Percentiles rank a stretch among this genome's conserved stretches.
Evolutionary conservation across 2,113 vertebrate genomes (phyloP).

Genomic region (Puma concolor): DNA sequence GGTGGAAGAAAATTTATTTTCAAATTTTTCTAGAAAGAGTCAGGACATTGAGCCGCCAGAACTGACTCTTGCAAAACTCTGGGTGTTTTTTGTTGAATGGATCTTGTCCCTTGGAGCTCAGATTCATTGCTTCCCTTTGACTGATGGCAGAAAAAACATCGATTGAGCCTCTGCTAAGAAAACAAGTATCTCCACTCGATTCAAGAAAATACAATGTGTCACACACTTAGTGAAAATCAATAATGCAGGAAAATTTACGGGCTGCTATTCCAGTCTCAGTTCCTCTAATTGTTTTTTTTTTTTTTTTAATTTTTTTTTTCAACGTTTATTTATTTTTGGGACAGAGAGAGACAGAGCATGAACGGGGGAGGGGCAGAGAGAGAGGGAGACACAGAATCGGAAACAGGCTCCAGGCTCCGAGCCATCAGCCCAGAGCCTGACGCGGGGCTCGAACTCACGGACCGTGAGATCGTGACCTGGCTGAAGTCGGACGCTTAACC

Average conservation of each 20-base stretch:
- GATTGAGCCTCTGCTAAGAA: conserved; percentile 60
- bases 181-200: conserved; percentile 60
- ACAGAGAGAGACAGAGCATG: too few relatives aligned
- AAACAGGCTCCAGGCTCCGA: too few relatives aligned
- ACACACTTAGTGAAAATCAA: conserved; percentile 72
- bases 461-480: too few relatives aligned
- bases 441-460: too few relatives aligned
- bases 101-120: background rate
- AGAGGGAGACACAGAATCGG: too few relatives aligned
- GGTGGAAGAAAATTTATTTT: background rate
- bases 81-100: background rate
- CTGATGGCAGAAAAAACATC: background rate
- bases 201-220: conserved; percentile 67
- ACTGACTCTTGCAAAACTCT: background rate
- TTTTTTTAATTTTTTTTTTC: too few relatives aligned
- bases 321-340: too few relatives aligned
- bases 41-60: background rate
- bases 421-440: too few relatives aligned
- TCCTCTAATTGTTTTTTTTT: conserved; percentile 14
- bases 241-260: conserved; percentile 61
- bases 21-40: background rate
- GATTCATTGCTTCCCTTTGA: background rate
- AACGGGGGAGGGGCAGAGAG: too few relatives aligned
- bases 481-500: too few relatives aligned
- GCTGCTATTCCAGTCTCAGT: conserved; percentile 44